Percentiles rank a stretch among this genome's conserved stretches.
phyloP scores from a whole-genome alignment of 2,113 vertebrate genomes.

The Cepphus grylle region DNA sequence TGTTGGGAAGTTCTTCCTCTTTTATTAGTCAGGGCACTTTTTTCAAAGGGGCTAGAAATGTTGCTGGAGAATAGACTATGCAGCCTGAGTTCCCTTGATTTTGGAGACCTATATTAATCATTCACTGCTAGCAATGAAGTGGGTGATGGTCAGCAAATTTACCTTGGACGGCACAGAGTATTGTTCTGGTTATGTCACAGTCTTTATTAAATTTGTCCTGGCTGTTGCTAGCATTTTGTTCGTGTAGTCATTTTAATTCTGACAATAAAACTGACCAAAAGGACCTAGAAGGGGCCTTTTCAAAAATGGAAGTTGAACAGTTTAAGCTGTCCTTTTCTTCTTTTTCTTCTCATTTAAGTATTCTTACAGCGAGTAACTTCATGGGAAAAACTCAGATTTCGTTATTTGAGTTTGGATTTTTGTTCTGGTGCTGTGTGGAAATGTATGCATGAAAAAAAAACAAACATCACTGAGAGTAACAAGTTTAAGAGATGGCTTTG shows the following conservation, averaged over 20 bases:
- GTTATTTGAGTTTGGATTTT: background rate
- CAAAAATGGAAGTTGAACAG: background rate
- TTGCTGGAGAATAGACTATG: background rate
- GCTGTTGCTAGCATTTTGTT: background rate
- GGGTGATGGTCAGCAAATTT: background rate
- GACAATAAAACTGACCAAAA: background rate
- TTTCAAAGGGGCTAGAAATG: background rate
- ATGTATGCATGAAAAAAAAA: background rate
- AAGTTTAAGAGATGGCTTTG: background rate
- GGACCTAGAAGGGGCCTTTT: background rate
- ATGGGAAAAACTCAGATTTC: background rate
- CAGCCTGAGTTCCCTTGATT: background rate
- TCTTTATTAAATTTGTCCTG: slow-evolving; percentile 16
- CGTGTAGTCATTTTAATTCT: background rate
- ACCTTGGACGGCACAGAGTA: background rate
- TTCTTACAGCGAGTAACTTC: background rate
- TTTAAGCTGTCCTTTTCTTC: background rate
- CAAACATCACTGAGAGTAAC: background rate
- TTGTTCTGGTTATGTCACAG: slow-evolving; percentile 8
- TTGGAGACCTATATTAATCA: background rate
- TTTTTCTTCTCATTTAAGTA: background rate
- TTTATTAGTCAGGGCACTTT: background rate
- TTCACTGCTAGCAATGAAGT: background rate
- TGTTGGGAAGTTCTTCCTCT: background rate
- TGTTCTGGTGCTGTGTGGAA: background rate